Conservation (phyloP, 1,140 invertebrate species). For the Tetramorium parvispinum region DNA sequence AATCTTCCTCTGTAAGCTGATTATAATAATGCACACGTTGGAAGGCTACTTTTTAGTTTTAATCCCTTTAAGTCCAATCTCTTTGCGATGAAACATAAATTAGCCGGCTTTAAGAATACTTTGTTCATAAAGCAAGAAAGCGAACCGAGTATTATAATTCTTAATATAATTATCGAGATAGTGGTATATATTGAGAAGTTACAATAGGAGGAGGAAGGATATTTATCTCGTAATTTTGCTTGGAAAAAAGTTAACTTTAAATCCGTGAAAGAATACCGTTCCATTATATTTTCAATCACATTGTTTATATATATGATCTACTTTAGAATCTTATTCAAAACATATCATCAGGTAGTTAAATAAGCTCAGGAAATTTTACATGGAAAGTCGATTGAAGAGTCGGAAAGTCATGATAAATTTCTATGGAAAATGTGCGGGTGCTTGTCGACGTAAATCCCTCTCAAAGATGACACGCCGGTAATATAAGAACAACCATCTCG, state of each 20-base stretch:
- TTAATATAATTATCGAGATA: background rate
- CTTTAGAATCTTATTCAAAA: background rate
- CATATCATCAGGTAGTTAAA: background rate
- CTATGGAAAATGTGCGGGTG: background rate
- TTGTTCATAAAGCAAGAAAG: background rate
- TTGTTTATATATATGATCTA: background rate
- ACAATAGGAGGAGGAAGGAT: background rate
- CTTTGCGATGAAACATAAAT: background rate
- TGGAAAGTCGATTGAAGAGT: background rate
- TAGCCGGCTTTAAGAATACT: background rate
- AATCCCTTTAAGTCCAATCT: background rate
- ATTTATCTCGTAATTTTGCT: background rate
- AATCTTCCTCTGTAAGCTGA: background rate
- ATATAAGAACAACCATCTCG: constrained; percentile 2
- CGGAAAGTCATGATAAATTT: background rate
- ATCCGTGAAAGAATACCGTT: background rate
- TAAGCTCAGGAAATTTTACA: background rate
- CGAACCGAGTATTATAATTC: background rate
- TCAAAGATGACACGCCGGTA: background rate
- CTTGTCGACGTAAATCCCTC: background rate
- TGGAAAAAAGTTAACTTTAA: background rate
- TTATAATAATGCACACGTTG: background rate
- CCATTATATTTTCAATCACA: background rate
- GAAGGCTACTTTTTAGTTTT: background rate
- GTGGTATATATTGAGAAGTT: background rate